Conservation (phyloP, 2,113 vertebrate genomes). For the Chiloscyllium plagiosum region DNA sequence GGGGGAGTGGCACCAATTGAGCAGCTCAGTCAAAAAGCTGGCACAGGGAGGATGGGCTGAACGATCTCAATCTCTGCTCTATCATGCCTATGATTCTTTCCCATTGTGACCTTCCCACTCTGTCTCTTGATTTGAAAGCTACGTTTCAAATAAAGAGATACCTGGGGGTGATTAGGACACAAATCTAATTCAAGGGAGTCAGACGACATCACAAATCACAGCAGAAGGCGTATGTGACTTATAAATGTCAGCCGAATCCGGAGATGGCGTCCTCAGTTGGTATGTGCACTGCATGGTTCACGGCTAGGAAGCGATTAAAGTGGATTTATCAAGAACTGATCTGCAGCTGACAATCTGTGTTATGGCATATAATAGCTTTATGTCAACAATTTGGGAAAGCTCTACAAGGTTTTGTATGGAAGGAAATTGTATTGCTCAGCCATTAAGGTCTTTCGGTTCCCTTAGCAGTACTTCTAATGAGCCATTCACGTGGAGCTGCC, state of each 20-base stretch:
- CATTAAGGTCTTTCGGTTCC: neutral
- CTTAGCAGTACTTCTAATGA: neutral
- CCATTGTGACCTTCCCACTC: neutral
- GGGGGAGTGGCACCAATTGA: neutral
- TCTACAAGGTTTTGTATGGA: constrained; percentile 10
- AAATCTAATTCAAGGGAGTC: constrained; percentile 26
- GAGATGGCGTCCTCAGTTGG: neutral
- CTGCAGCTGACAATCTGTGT: neutral
- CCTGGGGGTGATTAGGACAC: neutral
- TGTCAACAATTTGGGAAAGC: neutral
- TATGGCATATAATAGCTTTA: neutral
- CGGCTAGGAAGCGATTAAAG: neutral
- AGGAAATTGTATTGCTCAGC: neutral
- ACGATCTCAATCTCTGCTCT: neutral
- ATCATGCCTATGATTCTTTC: neutral
- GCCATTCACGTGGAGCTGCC: neutral
- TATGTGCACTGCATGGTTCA: neutral
- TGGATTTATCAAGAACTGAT: neutral
- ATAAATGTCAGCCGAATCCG: constrained; percentile 6
- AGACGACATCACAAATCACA: neutral
- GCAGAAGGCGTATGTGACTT: neutral
- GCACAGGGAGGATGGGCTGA: neutral
- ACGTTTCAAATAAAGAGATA: neutral
- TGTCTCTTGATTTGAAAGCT: neutral
- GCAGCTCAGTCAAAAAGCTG: neutral